Base-by-base conservation (phyloP, 2,113 vertebrate genomes). In the Petrocephalus zakoni region DNA sequence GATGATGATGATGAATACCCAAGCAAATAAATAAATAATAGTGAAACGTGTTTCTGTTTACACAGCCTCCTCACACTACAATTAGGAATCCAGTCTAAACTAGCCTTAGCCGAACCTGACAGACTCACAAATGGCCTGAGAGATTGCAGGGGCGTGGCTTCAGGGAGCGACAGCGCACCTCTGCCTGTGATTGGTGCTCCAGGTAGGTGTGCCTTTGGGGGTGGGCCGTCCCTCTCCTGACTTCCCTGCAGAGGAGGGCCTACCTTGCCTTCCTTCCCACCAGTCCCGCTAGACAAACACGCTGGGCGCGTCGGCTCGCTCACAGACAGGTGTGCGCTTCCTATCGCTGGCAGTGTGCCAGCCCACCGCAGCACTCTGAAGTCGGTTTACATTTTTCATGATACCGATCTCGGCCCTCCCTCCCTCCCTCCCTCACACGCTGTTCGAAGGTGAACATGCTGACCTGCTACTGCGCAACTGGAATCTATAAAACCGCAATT, bases 21-120 rank as follows among this genome's bases (percentile, higher is more conserved):
- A 29, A 11, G 25, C 9, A 68, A 68, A 68, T 68, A 68, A 68
- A 68, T 68, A 68, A 78, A 78, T 78, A 78, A 78, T 17, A 42
- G 72, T 34, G 72, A 78, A 78, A 42, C 34, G 72, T 78, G 72
- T 78, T 78, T 37, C 29, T 42, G 34, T 78, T 78, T 78, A 78
- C 72, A 78, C 72, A 42, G 17, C 34, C 34, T 13, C 61, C 58
- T n/a, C 72, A 78, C 29, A 78, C 72, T 42, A 78, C 72, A 78
- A 78, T 78, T 78, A 78, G 72, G 34, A 78, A 78, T 78, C 72
- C 34, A 78, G 72, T 78, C 72, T 78, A 78, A 78, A 78, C 72
- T 78, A 78, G 72, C 37, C 13, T 78, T 42, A 78, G 72, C 72
- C 17, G 34, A 78, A 78, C 15, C 34, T 2, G 34, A 19, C 72